A percentile compares a stretch with the other conserved stretches of the same genome.
These are phyloP conservation scores for Drosophila sp. DNA, from an alignment of 1,140 invertebrate genomes.

Conservation along the genomic window DNA sequence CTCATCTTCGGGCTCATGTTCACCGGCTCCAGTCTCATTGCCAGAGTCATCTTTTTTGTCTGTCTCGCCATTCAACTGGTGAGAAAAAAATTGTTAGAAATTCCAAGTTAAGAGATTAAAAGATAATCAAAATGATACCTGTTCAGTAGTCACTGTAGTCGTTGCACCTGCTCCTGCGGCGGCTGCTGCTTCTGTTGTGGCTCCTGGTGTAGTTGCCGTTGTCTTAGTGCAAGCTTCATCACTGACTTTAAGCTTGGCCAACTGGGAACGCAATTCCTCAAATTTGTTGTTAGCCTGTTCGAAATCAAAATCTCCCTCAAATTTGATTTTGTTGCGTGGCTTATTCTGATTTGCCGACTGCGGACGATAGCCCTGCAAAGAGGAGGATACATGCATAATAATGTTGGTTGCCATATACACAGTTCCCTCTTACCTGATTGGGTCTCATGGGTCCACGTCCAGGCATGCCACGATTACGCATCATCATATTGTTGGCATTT, in stretches of 20 bases:
- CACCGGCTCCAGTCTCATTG: conserved; percentile 92
- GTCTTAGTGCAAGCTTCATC: conserved; percentile 84
- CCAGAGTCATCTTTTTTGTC: conserved; percentile 94
- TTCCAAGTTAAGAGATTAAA: background rate
- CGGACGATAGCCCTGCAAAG: conserved; percentile 70
- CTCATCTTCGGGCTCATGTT: conserved; percentile 90
- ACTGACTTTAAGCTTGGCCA: conserved; percentile 92
- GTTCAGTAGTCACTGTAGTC: conserved; percentile 80
- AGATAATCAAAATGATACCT: conserved; percentile 47
- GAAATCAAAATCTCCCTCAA: conserved; percentile 87
- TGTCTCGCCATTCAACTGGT: conserved; percentile 85
- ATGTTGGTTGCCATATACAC: background rate
- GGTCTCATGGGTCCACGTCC: conserved; percentile 69
- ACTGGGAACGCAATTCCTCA: conserved; percentile 93
- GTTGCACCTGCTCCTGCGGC: conserved; percentile 36
- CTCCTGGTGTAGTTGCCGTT: conserved; percentile 31
- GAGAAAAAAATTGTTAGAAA: background rate
- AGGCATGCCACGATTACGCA: conserved; percentile 70
- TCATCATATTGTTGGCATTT: conserved; percentile 75
- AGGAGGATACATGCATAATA: background rate
- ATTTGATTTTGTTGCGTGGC: conserved; percentile 72
- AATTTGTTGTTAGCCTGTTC: conserved; percentile 98
- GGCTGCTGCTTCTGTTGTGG: conserved; percentile 18
- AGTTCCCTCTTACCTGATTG: conserved; percentile 64
- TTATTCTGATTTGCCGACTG: conserved; percentile 72